Evolutionary conservation across 2,113 vertebrate species (phyloP).

Genomic region (Arizona elegans): DNA sequence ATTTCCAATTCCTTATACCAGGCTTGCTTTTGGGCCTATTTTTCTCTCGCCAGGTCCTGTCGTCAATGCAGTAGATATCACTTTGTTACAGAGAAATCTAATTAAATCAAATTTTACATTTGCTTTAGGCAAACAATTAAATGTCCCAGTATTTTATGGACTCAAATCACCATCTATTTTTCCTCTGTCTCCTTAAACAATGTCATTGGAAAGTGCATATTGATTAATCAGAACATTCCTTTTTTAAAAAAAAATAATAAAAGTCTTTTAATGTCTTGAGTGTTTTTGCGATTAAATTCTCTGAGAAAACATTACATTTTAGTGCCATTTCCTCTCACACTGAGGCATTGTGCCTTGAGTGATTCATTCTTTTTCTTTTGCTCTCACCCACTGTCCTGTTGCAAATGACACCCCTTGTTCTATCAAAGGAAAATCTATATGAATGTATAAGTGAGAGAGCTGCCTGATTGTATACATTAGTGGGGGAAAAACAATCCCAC

Average conservation of each 20-base stretch:
- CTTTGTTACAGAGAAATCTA: not conserved
- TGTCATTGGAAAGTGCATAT: not conserved
- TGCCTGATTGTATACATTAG: slow-evolving; percentile 49
- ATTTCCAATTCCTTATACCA: not conserved
- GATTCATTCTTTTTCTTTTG: not conserved
- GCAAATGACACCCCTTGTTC: not conserved
- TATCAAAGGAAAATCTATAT: slow-evolving; percentile 35
- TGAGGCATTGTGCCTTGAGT: not conserved
- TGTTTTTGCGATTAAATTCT: slow-evolving; percentile 10
- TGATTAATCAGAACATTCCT: not conserved
- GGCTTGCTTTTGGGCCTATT: not conserved
- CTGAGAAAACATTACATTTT: slow-evolving; percentile 17
- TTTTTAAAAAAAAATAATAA: not conserved
- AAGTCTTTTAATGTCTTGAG: not conserved
- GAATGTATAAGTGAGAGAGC: slow-evolving; percentile 41
- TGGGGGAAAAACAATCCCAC: slow-evolving; percentile 31
- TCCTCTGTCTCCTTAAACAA: not conserved
- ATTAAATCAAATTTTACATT: not conserved
- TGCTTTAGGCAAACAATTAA: not conserved
- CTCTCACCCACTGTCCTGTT: not conserved
- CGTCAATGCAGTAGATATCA: not conserved
- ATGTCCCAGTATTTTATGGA: not conserved
- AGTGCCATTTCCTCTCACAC: slow-evolving; percentile 4
- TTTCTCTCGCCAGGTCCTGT: not conserved
- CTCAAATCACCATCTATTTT: not conserved